Conservation (phyloP, 2,797 vertebrate species). For the Merluccius polli region DNA sequence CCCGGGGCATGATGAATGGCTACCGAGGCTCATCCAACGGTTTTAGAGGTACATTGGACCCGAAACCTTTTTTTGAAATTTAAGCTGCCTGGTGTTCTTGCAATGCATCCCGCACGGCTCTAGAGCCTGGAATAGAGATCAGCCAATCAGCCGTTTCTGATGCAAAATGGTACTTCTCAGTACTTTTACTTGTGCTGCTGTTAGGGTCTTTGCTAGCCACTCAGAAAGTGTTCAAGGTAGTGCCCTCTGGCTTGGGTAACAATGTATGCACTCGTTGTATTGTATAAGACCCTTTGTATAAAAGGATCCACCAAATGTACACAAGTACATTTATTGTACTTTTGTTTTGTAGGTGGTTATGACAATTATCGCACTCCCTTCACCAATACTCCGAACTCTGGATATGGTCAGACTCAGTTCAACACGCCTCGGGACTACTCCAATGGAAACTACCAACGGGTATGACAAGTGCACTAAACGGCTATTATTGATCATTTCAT, state of each 20-base stretch:
- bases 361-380: constrained; percentile 93
- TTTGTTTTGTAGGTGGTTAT: constrained; percentile 81
- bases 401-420: constrained; percentile 92
- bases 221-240: background rate
- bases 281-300: background rate
- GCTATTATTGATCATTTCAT: background rate
- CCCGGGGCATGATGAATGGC: constrained; percentile 91
- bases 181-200: no score
- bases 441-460: constrained; percentile 89
- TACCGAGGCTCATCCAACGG: constrained; percentile 93
- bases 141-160: background rate
- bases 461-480: constrained; percentile 58
- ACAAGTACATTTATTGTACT: background rate
- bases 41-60: constrained; percentile 81
- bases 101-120: no score
- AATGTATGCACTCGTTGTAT: background rate
- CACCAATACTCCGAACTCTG: constrained; percentile 89
- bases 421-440: constrained; percentile 91
- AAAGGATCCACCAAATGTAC: background rate
- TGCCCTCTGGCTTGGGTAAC: background rate
- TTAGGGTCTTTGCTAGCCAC: background rate
- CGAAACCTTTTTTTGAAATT: background rate
- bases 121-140: background rate
- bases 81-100: background rate
- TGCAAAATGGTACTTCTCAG: background rate